A percentile compares a stretch with the other conserved stretches of the same genome.
phyloP scores from a whole-genome alignment of 2,888 invertebrate species.

The Xestia ashworthii region DNA sequence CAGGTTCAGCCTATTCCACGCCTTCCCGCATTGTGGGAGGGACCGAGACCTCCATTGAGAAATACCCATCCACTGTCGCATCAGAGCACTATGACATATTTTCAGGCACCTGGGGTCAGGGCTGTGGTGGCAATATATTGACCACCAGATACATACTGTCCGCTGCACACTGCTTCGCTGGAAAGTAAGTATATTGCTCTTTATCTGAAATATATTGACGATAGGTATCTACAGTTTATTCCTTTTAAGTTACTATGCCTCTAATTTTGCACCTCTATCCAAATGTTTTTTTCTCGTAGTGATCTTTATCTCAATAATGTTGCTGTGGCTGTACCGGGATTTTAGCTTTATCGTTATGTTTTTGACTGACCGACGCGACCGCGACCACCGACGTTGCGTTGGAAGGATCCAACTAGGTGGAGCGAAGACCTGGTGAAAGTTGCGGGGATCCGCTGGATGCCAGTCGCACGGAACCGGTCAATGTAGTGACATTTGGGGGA shows the following conservation, averaged over 20 bases:
- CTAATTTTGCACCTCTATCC: not conserved
- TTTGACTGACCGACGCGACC: not conserved
- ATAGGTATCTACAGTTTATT: not conserved
- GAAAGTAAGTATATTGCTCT: not conserved
- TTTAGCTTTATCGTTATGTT: not conserved
- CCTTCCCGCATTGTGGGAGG: conserved; percentile 67
- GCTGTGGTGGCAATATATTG: conserved; percentile 69
- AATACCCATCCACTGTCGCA: conserved; percentile 72
- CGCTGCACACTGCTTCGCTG: conserved; percentile 69
- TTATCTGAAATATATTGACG: not conserved
- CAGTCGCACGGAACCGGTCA: too few relatives aligned
- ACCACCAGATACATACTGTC: conserved; percentile 60
- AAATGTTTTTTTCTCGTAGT: not conserved
- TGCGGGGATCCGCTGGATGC: too few relatives aligned
- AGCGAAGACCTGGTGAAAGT: too few relatives aligned
- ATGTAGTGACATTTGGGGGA: too few relatives aligned
- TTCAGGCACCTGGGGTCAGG: conserved; percentile 63
- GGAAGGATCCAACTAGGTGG: too few relatives aligned
- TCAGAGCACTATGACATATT: conserved; percentile 61
- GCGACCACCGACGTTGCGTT: too few relatives aligned
- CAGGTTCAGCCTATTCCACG: conserved; percentile 30
- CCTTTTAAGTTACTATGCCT: not conserved
- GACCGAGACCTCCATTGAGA: conserved; percentile 66
- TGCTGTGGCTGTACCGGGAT: not conserved
- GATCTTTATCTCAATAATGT: not conserved